Conservation (phyloP, 2,888 invertebrate species). For the Kuschelorhynchus macadamiae region DNA sequence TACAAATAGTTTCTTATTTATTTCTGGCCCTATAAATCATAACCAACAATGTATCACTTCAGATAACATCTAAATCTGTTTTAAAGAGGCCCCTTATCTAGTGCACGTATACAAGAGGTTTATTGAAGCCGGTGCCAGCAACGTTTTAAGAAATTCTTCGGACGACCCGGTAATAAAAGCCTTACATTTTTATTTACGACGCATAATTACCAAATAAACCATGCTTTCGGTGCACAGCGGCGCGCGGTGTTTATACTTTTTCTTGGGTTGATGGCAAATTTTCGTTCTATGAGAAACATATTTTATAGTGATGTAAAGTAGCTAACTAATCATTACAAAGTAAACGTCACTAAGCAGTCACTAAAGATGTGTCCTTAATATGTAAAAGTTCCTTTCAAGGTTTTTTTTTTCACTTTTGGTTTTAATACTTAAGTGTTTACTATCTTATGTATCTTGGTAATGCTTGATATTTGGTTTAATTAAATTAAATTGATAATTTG, state of each 20-base stretch:
- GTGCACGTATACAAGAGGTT: constrained; percentile 44
- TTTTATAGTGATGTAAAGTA: too few relatives aligned
- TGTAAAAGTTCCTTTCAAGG: too few relatives aligned
- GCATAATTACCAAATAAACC: constrained; percentile 38
- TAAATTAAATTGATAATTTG: too few relatives aligned
- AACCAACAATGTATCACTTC: constrained; percentile 41
- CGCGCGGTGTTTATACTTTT: neutral
- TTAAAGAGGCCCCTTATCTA: constrained; percentile 45
- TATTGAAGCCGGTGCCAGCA: constrained; percentile 45
- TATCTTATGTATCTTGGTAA: too few relatives aligned
- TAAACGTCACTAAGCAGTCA: too few relatives aligned
- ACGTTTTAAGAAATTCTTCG: constrained; percentile 44
- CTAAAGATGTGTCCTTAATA: too few relatives aligned
- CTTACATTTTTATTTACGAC: constrained; percentile 43
- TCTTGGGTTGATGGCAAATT: too few relatives aligned
- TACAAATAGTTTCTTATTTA: constrained; percentile 32
- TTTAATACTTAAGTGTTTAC: too few relatives aligned
- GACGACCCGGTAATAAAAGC: constrained; percentile 40
- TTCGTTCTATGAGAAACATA: too few relatives aligned
- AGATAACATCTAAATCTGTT: constrained; percentile 48
- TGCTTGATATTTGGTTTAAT: too few relatives aligned
- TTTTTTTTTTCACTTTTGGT: too few relatives aligned
- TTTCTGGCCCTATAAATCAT: constrained; percentile 37
- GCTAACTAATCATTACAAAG: too few relatives aligned
- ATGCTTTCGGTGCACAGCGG: constrained; percentile 25